phyloP scores from a whole-genome alignment of 2,888 invertebrate genomes.

The Tiliacea aurago region DNA sequence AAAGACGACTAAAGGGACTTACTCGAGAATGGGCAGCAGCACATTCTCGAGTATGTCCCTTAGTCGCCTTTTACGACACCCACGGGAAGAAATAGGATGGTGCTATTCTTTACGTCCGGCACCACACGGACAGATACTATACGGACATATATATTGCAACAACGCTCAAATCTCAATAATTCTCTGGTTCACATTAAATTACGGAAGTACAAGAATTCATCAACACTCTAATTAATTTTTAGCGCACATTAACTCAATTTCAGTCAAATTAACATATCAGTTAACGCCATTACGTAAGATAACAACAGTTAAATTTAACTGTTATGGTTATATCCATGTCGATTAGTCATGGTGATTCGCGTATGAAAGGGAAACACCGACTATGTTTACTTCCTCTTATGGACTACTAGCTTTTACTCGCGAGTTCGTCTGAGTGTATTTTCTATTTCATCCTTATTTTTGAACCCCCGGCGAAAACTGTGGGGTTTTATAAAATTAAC shows the following conservation, averaged over 20 bases:
- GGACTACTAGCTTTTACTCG: background rate
- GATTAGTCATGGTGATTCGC: slow-evolving; percentile 46
- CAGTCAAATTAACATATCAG: slow-evolving; percentile 20
- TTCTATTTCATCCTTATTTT: background rate
- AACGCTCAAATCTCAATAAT: too few species aligned
- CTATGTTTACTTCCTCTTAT: slow-evolving; percentile 31
- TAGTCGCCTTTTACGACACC: too few species aligned
- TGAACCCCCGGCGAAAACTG: too few species aligned
- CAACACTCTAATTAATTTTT: background rate
- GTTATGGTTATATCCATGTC: slow-evolving; percentile 12
- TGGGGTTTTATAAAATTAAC: too few species aligned
- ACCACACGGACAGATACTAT: too few species aligned
- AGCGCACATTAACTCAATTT: slow-evolving; percentile 11
- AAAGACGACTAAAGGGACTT: too few species aligned
- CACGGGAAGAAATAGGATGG: too few species aligned
- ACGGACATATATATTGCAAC: too few species aligned
- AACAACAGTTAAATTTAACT: slow-evolving; percentile 40
- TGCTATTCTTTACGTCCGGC: too few species aligned
- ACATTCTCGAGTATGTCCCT: too few species aligned
- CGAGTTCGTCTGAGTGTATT: background rate
- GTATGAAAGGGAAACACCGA: slow-evolving; percentile 26
- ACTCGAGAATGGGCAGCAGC: too few species aligned
- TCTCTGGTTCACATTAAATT: background rate
- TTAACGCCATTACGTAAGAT: slow-evolving; percentile 40
- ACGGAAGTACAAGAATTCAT: background rate